Base-by-base conservation (phyloP, 2,888 invertebrate species). In the Ditylenchus weischeri region DNA sequence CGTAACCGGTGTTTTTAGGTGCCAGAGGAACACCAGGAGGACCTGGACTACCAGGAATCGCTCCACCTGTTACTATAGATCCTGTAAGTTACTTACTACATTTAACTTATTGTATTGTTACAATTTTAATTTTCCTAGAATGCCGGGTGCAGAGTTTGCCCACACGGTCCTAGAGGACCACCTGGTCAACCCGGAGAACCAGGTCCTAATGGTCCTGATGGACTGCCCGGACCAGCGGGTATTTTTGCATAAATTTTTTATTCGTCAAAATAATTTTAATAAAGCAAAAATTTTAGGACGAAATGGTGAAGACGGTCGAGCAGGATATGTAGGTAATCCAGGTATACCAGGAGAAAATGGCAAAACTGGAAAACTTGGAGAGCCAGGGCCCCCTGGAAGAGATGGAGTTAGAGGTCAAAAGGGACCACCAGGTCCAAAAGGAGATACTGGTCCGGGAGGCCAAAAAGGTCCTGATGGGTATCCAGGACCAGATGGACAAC, bases 1-100 rank as follows among this genome's bases (percentile, higher is more conserved):
- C 13, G 62, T 68, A 18, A 71, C 66, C 35, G 65, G 69, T 5
- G n/a, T 47, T 29, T n/a, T 47, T 57, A 11, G 71, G 73, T 15
- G 38, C 67, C 10, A 35, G 71, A 38, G 73, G 73, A 15, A 49
- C 66, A 51, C 63, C 69, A 15, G 73, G 75, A 23, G 66, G 66
- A 13, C 68, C 72, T 11, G 74, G 74, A 43, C 43, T 74, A 18
- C 73, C 75, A 6, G 74, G 74, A 11, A 69, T 65, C 48, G 75
- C 74, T 6, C 74, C 74, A 23, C 74, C 75, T 29, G 72, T 76
- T 6, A 69, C 74, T 13, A 65, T 74, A 36, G 75, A 74, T 67
- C 68, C 72, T 57, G 72, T 73, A 57, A 51, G 23, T 54, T 18
- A n/a, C 29, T n/a, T n/a, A 43, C n/a, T 21, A 36, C 57, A 10